phyloP scores from a whole-genome alignment of 2,113 vertebrate species.

The Callospermophilus lateralis region DNA sequence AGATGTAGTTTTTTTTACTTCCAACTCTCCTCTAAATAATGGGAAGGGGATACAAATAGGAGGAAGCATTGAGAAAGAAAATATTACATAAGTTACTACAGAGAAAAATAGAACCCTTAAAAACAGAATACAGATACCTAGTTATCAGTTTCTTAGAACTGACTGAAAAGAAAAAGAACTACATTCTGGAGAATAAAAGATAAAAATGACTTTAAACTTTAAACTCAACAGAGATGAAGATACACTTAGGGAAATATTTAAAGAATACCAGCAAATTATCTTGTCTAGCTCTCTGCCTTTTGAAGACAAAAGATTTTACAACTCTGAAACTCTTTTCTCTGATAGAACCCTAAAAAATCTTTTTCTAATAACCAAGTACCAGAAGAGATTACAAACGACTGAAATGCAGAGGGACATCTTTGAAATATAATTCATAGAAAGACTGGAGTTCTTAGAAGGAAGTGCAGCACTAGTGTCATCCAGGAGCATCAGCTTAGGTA shows the following conservation, averaged over 20 bases:
- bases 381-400: slow-evolving; percentile 25
- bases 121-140: background rate
- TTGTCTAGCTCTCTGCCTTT: slow-evolving; percentile 33
- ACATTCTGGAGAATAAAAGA: slow-evolving; percentile 2
- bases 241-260: slow-evolving; percentile 32
- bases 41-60: background rate
- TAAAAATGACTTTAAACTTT: slow-evolving; percentile 40
- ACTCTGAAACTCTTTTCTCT: background rate
- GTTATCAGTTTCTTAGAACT: slow-evolving; percentile 11
- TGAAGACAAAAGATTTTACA: slow-evolving; percentile 36
- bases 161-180: slow-evolving; percentile 31
- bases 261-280: background rate
- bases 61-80: slow-evolving; percentile 1
- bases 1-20: background rate
- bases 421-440: background rate
- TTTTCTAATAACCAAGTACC: background rate
- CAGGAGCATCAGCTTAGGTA: background rate
- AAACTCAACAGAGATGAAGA: background rate
- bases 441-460: background rate
- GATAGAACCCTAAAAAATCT: background rate
- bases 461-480: background rate
- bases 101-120: slow-evolving; percentile 38
- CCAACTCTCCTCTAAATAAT: slow-evolving; percentile 1
- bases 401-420: slow-evolving; percentile 39
- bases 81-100: background rate